A percentile compares a stretch with the other conserved stretches of the same genome.
Evolutionary conservation across 92 coral and sea anemone species (phyloP).

Genomic region (Phymanthus crucifer): DNA sequence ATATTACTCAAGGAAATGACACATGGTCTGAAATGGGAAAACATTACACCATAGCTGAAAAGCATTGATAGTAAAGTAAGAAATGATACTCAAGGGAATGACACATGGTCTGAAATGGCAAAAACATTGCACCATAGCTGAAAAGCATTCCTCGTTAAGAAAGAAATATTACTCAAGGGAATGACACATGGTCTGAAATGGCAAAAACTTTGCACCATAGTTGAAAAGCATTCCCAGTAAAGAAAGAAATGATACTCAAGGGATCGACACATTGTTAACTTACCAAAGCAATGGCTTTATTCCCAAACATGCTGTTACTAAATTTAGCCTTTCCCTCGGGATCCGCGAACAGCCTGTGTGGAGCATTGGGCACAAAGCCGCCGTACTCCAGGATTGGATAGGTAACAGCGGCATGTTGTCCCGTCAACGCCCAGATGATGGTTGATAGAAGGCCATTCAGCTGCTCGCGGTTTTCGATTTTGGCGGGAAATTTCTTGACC

Average conservation of each 20-base stretch:
- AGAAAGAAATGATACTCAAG: neutral
- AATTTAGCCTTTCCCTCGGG: conserved; percentile 63
- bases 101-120: too few species aligned
- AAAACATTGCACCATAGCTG: too few species aligned
- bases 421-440: conserved; percentile 84
- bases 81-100: too few species aligned
- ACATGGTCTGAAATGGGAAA: too few species aligned
- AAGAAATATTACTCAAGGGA: too few species aligned
- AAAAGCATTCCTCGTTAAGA: too few species aligned
- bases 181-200: too few species aligned
- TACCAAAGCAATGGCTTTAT: conserved; percentile 95
- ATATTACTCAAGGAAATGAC: neutral
- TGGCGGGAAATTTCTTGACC: conserved; percentile 86
- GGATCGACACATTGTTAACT: neutral
- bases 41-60: too few species aligned
- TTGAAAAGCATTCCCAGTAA: too few species aligned
- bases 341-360: conserved; percentile 87
- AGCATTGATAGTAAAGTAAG: too few species aligned
- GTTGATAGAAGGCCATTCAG: conserved; percentile 62
- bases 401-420: conserved; percentile 89
- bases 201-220: too few species aligned
- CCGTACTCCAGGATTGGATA: conserved; percentile 90
- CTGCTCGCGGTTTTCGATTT: conserved; percentile 41
- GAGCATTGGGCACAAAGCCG: conserved; percentile 96
- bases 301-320: conserved; percentile 92